Conservation (phyloP, 2,113 vertebrate genomes). For the Geococcyx californianus region DNA sequence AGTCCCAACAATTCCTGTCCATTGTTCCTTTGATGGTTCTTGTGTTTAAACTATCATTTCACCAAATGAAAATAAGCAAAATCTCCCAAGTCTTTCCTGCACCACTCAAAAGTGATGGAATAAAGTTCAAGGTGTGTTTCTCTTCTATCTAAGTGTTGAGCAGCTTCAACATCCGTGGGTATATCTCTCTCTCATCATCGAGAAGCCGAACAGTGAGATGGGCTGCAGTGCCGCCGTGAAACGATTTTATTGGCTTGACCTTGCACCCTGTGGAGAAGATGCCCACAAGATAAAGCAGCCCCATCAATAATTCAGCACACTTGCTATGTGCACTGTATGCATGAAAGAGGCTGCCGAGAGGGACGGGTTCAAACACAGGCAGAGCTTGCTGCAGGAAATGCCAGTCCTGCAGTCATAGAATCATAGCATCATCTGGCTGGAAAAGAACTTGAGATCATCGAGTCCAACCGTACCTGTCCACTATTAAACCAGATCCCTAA, state of each 20-base stretch:
- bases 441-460: too few relatives aligned
- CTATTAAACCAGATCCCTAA: too few relatives aligned
- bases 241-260: neutral
- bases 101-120: neutral
- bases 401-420: too few relatives aligned
- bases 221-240: neutral
- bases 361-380: accelerated
- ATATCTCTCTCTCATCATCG: accelerated
- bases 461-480: too few relatives aligned
- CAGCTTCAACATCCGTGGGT: accelerated
- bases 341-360: accelerated
- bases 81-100: neutral
- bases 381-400: neutral
- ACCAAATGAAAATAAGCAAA: neutral
- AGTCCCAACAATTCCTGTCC: neutral
- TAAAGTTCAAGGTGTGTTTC: too few relatives aligned
- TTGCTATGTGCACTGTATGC: accelerated
- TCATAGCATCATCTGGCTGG: too few relatives aligned
- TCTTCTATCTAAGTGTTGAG: neutral
- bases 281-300: neutral
- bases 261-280: neutral
- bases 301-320: neutral
- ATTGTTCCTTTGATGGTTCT: too few relatives aligned
- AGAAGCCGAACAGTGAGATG: accelerated
- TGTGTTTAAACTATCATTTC: neutral